Evolutionary conservation across 1,140 invertebrate species (phyloP).

Genomic region (Drosophila auraria): DNA sequence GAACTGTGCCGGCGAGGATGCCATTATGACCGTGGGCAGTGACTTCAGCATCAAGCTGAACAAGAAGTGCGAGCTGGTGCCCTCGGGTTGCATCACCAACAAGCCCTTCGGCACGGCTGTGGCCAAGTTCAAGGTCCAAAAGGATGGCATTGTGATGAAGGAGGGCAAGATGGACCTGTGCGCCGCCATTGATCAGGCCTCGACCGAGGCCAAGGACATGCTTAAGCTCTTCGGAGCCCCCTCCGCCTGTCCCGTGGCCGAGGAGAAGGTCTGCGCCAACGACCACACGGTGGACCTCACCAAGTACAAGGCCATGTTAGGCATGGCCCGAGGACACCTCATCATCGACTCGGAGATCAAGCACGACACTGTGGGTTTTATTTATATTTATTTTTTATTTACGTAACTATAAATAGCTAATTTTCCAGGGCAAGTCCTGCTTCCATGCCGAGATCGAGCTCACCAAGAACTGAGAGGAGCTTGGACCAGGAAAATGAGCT

Average conservation of each 20-base stretch:
- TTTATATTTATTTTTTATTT: neutral
- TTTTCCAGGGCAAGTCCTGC: slow-evolving; percentile 78
- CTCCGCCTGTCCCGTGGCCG: slow-evolving; percentile 70
- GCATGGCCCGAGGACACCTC: slow-evolving; percentile 75
- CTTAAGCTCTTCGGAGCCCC: slow-evolving; percentile 78
- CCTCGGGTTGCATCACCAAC: slow-evolving; percentile 71
- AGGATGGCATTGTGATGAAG: slow-evolving; percentile 77
- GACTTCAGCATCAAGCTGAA: slow-evolving; percentile 75
- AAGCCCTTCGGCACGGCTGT: slow-evolving; percentile 74
- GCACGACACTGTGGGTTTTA: slow-evolving; percentile 76
- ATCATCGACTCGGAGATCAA: slow-evolving; percentile 73
- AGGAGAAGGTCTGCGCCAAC: slow-evolving; percentile 80
- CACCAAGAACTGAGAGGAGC: slow-evolving; percentile 57
- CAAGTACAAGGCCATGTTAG: slow-evolving; percentile 80
- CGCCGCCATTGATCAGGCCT: slow-evolving; percentile 61
- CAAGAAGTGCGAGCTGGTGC: slow-evolving; percentile 81
- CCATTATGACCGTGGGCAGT: slow-evolving; percentile 63
- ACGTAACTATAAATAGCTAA: neutral
- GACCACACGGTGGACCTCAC: slow-evolving; percentile 72
- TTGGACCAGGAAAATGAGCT: neutral
- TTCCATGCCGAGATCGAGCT: slow-evolving; percentile 79
- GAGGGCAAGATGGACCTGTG: slow-evolving; percentile 82
- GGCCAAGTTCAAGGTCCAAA: slow-evolving; percentile 74
- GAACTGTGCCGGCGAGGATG: slow-evolving; percentile 74
- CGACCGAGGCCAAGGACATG: slow-evolving; percentile 74